Base-by-base conservation (phyloP, 2,113 vertebrate species). In the Chloropsis hardwickii region DNA sequence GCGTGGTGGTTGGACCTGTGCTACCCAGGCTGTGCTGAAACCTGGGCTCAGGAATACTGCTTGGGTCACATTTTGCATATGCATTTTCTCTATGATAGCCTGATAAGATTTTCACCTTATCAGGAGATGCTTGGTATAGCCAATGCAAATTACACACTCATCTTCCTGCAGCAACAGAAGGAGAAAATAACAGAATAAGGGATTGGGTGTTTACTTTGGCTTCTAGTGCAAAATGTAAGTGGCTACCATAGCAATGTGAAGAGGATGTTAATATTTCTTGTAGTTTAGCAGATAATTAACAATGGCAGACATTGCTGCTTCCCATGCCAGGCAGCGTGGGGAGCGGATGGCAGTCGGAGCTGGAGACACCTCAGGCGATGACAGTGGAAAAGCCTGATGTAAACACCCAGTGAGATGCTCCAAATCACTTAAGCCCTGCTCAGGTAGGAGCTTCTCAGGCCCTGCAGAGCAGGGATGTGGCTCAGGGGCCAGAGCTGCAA, bases 161-260 rank as follows among this genome's bases (percentile, higher is more conserved):
- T 61, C 85, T 78, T 88, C 47, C 61, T 88, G 25, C 37, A 71
- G 60, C 25, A 56, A 47, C 18, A 71, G 70, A 10, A 81, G 76
- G 76, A 71, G 31, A 53, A 92, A 92, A 90, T 17, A 86, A 56
- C 12, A 81, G 64, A 92, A 71, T 48, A 28, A 78, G 21, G 53
- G 44, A 57, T 4, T 25, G 44, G n/a, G 57, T 51, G 70, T 71
- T 67, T 81, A 67, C 72, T 92, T 84, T 65, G 76, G 56, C 69
- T 86, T 86, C n/a, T 35, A 61, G 77, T 2, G 2, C 37, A 35
- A 78, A 56, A n/a, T 79, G 25, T 82, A 81, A 96, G 90, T 69
- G 82, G 69, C 86, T 97, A 67, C 82, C 76, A 86, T 78, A 88
- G 92, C 80, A 90, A 79, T 69, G n/a, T 7, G 64, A 81, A 64